These are phyloP conservation scores for Syngnathoides biaculeatus DNA, from an alignment of 2,113 vertebrate species.

Conservation along the genomic window DNA sequence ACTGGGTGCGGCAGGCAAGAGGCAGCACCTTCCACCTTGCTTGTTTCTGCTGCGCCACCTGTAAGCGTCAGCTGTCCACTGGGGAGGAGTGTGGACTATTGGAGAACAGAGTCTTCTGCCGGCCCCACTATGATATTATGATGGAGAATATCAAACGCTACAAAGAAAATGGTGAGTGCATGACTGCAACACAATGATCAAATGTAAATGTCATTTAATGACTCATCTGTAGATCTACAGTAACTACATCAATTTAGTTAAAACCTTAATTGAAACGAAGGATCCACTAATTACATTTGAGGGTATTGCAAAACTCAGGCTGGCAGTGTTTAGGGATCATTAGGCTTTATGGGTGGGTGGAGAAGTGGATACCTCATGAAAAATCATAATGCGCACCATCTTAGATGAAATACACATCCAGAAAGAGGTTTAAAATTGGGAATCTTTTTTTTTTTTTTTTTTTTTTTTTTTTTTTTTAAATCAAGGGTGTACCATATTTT, in stretches of 20 bases:
- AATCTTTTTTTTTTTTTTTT: no score
- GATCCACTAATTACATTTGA: no score
- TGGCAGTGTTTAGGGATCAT: no score
- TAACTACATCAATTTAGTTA: background rate
- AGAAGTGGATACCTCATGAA: no score
- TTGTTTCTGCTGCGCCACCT: slow-evolving; percentile 93
- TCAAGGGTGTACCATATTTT: no score
- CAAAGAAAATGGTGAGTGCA: slow-evolving; percentile 83
- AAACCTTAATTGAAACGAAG: background rate
- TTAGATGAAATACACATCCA: no score
- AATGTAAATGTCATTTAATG: background rate
- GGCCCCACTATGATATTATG: slow-evolving; percentile 92
- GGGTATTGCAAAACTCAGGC: no score
- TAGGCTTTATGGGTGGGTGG: no score
- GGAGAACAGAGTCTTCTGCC: slow-evolving; percentile 90
- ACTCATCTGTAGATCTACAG: background rate
- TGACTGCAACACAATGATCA: no score
- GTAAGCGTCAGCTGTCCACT: slow-evolving; percentile 91
- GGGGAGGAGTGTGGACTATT: slow-evolving; percentile 95
- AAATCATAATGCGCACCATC: no score
- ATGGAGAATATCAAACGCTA: slow-evolving; percentile 90
- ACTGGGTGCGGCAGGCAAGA: slow-evolving; percentile 94
- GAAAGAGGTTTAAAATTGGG: no score
- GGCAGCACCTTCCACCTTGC: slow-evolving; percentile 94
- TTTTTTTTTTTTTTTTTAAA: no score